Conservation (phyloP, 2,797 vertebrate species). For the Ambastaia sidthimunki region DNA sequence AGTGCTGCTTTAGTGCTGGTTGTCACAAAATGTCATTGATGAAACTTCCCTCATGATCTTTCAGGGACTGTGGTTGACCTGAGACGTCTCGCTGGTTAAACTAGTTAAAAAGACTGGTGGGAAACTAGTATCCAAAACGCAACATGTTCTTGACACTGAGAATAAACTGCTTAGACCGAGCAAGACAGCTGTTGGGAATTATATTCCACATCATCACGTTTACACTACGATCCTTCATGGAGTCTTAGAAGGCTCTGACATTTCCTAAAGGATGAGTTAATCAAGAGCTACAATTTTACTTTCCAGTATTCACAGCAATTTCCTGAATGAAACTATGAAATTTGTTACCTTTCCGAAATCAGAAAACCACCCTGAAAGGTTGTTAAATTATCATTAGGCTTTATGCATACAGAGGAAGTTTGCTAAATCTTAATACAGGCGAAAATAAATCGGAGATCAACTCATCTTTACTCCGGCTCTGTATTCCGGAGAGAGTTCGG, state of each 20-base stretch:
- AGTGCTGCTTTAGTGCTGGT: no score
- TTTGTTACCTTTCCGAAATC: background rate
- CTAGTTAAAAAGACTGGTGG: no score
- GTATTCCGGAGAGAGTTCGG: background rate
- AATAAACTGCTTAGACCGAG: background rate
- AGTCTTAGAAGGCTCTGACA: background rate
- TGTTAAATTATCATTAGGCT: background rate
- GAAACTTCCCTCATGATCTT: no score
- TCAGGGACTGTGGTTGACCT: background rate
- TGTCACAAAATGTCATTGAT: no score
- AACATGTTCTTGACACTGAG: no score
- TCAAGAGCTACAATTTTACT: background rate
- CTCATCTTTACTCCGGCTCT: background rate
- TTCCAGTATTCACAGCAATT: background rate
- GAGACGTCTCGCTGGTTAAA: background rate
- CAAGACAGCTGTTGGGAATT: background rate
- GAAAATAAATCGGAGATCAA: background rate
- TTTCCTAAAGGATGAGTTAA: conserved; percentile 1
- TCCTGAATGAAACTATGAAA: background rate
- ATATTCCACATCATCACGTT: background rate
- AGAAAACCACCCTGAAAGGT: background rate
- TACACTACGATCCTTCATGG: background rate
- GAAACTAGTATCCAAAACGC: no score
- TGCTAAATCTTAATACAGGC: background rate
- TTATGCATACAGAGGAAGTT: background rate